These are phyloP conservation scores for Campopleginae sp. DNA, from an alignment of 2,888 invertebrate genomes.

Conservation along the genomic window DNA sequence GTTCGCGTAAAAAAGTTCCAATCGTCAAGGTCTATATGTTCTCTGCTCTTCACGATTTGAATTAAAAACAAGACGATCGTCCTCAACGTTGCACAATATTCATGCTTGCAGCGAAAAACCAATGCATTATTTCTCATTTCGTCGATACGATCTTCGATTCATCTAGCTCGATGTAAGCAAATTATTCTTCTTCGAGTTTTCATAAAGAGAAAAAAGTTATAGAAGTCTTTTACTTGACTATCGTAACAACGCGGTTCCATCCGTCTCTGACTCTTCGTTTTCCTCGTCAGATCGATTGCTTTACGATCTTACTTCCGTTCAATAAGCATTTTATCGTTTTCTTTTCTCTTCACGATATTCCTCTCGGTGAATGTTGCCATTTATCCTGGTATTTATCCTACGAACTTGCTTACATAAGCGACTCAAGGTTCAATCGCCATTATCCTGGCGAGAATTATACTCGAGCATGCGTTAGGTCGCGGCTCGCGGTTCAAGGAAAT, in stretches of 20 bases:
- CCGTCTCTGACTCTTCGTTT: neutral
- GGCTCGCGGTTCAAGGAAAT: too few species aligned
- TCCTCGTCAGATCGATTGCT: neutral
- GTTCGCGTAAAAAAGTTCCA: slow-evolving; percentile 10
- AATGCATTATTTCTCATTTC: slow-evolving; percentile 7
- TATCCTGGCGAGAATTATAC: neutral
- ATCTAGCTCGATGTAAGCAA: neutral
- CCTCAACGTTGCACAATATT: neutral
- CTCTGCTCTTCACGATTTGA: slow-evolving; percentile 1
- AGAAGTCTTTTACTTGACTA: neutral
- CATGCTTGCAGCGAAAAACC: neutral
- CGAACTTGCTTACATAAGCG: neutral
- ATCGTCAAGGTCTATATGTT: slow-evolving; percentile 45
- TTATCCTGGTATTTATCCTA: neutral
- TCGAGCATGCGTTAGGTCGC: too few species aligned
- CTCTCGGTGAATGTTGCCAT: neutral
- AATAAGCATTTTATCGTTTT: neutral
- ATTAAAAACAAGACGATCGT: neutral
- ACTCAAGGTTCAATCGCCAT: neutral
- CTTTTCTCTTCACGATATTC: neutral
- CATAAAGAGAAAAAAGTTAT: neutral
- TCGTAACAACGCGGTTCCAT: neutral
- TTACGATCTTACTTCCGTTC: slow-evolving; percentile 2
- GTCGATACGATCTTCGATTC: slow-evolving; percentile 7
- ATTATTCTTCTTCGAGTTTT: neutral